Base-by-base conservation (phyloP, 2,888 invertebrate genomes). In the Steinernema hermaphroditum region DNA sequence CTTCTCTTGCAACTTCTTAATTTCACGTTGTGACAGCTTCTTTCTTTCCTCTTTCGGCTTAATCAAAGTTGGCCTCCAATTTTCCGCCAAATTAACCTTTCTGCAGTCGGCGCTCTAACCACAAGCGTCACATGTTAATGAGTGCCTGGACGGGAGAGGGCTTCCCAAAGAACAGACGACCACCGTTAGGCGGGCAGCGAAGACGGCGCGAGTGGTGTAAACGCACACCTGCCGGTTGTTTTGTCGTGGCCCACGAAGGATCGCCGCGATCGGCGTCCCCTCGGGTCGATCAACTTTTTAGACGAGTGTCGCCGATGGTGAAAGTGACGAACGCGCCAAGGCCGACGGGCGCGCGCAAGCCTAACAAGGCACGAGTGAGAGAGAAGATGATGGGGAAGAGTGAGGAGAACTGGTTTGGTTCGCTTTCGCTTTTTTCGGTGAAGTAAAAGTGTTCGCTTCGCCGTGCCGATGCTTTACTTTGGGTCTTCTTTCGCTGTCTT, bases 201-300 rank as follows among this genome's bases (percentile, higher is more conserved):
- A 46, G 46, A 46, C 22, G 46, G 4, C 46, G 50, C 50, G 12
- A 22, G 50, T 12, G 37, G 50, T 50, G 50, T 50, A 50, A 50
- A 50, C 50, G 50, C 50, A 46, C 46, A 46, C 24, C 50, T 50
- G 50, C 50, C 24, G n/a, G 50, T 50, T 50, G 50, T 50, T 50
- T 50, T 50, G 50, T 24, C 22, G 16, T 50, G 50, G 50, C 50
- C 50, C 50, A 24, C 50, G 50, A 50, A 50, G 24, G 50, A 50
- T 22, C 50, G 46, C 46, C 22, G 16, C 46, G 46, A 46, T 19
- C 46, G 16, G 43, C 43, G 6, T 19, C 46, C 22, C 46, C 46
- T 46, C 9, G 9, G 19, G 37, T 19, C 46, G 19, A 46, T 46
- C 46, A 46, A 46, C 46, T 46, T 46, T 46, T 46, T 6, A n/a